These are phyloP conservation scores for Myotis lucifugus DNA, from an alignment of 2,113 vertebrate species.

Conservation along the genomic window DNA sequence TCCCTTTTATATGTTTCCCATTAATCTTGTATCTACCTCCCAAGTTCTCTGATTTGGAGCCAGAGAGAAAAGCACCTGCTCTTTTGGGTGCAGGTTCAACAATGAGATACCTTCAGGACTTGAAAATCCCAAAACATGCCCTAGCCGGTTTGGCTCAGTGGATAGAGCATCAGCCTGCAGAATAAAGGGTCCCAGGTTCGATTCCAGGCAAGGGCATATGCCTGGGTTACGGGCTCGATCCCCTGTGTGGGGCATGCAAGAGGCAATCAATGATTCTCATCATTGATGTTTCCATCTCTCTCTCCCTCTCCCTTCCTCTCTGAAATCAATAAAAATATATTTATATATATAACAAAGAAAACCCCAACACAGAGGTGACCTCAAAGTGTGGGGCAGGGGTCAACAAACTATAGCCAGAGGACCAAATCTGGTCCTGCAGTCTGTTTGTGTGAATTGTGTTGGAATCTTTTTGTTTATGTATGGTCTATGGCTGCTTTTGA, in stretches of 20 bases:
- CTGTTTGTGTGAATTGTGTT: conserved; percentile 22
- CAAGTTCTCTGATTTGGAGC: conserved; percentile 22
- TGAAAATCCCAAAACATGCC: not conserved
- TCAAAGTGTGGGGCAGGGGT: not conserved
- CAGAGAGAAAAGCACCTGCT: not conserved
- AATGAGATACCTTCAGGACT: not conserved
- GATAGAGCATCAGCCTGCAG: no score
- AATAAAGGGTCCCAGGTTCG: no score
- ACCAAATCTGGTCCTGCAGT: not conserved
- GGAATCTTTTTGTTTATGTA: not conserved
- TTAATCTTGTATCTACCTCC: conserved; percentile 16
- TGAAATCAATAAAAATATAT: no score
- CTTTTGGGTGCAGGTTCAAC: not conserved
- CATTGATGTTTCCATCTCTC: no score
- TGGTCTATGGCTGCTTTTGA: not conserved
- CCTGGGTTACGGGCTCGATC: no score
- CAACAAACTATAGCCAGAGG: not conserved
- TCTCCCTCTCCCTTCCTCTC: no score
- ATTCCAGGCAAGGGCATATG: no score
- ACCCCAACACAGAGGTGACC: not conserved
- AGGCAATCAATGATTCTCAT: no score
- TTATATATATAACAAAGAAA: not conserved
- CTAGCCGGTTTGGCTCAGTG: no score
- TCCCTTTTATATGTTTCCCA: not conserved
- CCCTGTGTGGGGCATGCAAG: no score